Percentiles rank a stretch among this genome's conserved stretches.
phyloP scores from a whole-genome alignment of 2,888 invertebrate genomes.

The Tachina lurida region DNA sequence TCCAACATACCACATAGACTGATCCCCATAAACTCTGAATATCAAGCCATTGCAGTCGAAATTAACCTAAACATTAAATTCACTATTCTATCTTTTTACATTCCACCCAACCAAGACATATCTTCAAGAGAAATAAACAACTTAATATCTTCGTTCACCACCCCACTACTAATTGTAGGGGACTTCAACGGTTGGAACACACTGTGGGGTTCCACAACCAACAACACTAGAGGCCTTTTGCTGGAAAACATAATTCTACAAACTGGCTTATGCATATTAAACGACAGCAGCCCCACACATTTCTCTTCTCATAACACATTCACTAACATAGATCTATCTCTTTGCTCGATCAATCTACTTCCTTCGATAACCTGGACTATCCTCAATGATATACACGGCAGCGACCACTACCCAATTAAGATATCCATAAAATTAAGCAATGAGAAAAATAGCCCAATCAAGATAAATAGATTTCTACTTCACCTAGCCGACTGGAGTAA shows the following conservation, averaged over 20 bases:
- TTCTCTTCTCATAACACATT: neutral
- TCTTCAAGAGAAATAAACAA: too few relatives aligned
- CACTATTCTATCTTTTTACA: neutral
- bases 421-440: neutral
- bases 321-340: slow-evolving; percentile 10
- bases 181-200: neutral
- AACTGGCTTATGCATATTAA: neutral
- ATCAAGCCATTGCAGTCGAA: neutral
- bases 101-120: neutral
- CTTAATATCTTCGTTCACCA: too few relatives aligned
- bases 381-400: slow-evolving; percentile 21
- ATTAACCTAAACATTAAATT: neutral
- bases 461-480: neutral
- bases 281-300: neutral
- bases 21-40: neutral
- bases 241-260: too few relatives aligned
- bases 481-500: neutral
- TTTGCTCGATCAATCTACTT: slow-evolving; percentile 17
- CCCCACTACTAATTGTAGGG: too few relatives aligned
- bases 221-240: neutral
- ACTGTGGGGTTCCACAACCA: neutral
- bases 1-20: neutral
- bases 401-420: slow-evolving; percentile 42
- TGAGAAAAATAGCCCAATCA: neutral
- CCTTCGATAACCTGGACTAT: neutral